Base-by-base conservation (phyloP, 2,888 invertebrate genomes). In the Chelonus formosanus region DNA sequence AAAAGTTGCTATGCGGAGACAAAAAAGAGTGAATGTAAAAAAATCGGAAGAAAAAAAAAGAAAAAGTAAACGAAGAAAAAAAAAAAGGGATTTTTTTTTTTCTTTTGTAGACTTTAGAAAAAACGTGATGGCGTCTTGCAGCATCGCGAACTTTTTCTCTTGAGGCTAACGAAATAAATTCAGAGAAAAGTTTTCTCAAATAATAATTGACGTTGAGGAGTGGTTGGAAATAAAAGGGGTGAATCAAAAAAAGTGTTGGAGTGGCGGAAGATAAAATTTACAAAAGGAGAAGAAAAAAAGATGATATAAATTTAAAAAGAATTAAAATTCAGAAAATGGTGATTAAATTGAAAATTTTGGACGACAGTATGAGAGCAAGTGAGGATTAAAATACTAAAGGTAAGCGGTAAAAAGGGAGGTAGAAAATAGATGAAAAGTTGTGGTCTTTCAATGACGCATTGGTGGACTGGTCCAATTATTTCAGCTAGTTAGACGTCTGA, bases 381-480 rank as follows among this genome's bases (percentile, higher is more conserved):
- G 56, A 63, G 57, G 58, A 55, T 65, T 34, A 56, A 67, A 65
- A 65, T 63, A 63, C 50, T 65, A 45, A 61, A 63, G 58, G 45
- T 36, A 40, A 55, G 36, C 5, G 35, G n/a, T 31, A 58, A 40
- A 40, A 40, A 55, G 40, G 43, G 5, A 58, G 52, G 48, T n/a
- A 36, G 44, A 48, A 34, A 52, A 56, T n/a, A 52, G 67, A 64
- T 64, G 60, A 64, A 65, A 67, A 59, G 62, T 65, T 65, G 52
- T 47, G 52, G 61, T 60, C 61, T 68, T 68, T 67, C 70, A 67
- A 69, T 69, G 62, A 54, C 59, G 65, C 59, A 36, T 59, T 55
- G 53, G 44, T 66, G 62, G 64, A 65, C 63, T 48, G 66, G 65
- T 71, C 73, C 72, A 71, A 73, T 73, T 72, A 72, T 73, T 71